phyloP scores from a whole-genome alignment of 2,888 invertebrate genomes.

The Leptinotarsa rubiginosa region DNA sequence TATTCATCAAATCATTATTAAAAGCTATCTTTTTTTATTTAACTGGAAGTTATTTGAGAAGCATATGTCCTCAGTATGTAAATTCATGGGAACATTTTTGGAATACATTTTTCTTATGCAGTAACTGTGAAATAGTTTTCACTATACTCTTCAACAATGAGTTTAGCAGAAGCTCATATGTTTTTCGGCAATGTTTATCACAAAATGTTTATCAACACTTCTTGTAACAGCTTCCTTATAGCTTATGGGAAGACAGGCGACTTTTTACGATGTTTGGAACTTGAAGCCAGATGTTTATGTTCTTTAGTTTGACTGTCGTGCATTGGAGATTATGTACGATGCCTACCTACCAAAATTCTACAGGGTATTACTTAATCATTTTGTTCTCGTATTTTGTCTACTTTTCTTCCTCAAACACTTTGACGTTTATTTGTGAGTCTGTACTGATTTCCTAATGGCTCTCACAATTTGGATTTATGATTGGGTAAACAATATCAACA shows the following conservation, averaged over 20 bases:
- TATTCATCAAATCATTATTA: not conserved
- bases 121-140: not conserved
- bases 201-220: conserved; percentile 9
- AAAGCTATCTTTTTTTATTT: no score
- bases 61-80: not conserved
- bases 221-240: not conserved
- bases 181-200: conserved; percentile 10
- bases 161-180: not conserved
- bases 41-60: not conserved
- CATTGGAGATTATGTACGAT: not conserved
- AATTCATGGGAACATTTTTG: not conserved
- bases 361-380: not conserved
- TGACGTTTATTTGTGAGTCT: not conserved
- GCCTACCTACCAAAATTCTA: not conserved
- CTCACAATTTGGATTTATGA: not conserved
- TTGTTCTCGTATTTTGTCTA: not conserved
- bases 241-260: conserved; percentile 9
- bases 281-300: conserved; percentile 2
- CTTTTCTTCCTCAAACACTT: not conserved
- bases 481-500: not conserved
- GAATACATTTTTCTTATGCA: not conserved
- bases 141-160: not conserved
- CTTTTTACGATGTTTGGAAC: conserved; percentile 16
- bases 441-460: not conserved
- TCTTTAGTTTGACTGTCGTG: not conserved